A percentile compares a stretch with the other conserved stretches of the same genome.
phyloP scores from a whole-genome alignment of 2,797 vertebrate species.

The Numenius phaeopus region DNA sequence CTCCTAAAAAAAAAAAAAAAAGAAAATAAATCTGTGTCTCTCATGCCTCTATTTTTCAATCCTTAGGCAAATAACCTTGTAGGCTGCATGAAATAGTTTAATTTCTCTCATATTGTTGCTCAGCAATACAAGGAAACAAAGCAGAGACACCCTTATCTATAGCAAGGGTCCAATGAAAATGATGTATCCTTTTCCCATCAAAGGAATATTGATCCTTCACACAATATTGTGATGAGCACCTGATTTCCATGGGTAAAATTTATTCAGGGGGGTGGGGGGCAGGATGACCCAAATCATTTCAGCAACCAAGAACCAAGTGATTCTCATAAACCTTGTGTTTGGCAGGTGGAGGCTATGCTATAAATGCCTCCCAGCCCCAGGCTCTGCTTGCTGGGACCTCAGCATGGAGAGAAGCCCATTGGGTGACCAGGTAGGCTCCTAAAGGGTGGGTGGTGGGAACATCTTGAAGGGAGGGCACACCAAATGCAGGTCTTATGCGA shows the following conservation, averaged over 20 bases:
- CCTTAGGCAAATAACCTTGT: conserved; percentile 66
- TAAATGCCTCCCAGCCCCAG: fast-evolving
- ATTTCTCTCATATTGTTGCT: background rate
- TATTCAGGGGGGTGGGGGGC: fast-evolving
- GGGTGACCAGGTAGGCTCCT: background rate
- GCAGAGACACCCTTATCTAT: background rate
- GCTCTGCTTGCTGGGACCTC: fast-evolving
- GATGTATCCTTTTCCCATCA: background rate
- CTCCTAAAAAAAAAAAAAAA: background rate
- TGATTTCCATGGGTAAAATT: background rate
- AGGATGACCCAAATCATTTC: background rate
- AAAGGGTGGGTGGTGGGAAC: fast-evolving
- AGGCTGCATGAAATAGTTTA: background rate
- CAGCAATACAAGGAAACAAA: conserved; percentile 4
- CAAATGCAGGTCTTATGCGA: fast-evolving
- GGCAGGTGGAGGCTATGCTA: background rate
- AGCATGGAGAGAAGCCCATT: fast-evolving
- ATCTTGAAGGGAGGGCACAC: fast-evolving
- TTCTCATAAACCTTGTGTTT: background rate
- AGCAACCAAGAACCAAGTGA: background rate
- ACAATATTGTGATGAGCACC: background rate
- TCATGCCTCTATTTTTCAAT: conserved; percentile 5
- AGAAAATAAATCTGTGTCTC: background rate
- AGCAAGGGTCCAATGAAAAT: background rate
- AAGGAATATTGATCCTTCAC: background rate